Percentiles rank a stretch among this genome's conserved stretches.
phyloP scores from a whole-genome alignment of 2,797 vertebrate genomes.

The Furcifer pardalis region DNA sequence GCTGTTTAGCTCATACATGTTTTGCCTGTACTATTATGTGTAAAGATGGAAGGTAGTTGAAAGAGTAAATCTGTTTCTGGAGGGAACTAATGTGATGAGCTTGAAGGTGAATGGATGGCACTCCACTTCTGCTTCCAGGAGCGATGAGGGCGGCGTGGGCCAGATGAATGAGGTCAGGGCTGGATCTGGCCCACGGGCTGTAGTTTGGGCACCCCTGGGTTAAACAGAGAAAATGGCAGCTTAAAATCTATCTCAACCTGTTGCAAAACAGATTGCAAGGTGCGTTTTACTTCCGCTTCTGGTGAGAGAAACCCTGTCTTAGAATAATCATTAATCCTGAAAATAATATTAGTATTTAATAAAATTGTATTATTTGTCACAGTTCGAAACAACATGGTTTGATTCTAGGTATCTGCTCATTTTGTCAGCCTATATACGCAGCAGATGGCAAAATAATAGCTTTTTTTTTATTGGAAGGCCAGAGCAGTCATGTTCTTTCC shows the following conservation, averaged over 20 bases:
- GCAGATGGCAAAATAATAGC: constrained; percentile 32
- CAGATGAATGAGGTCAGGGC: too few species aligned
- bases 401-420: constrained; percentile 16
- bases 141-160: too few species aligned
- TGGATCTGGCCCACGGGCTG: too few species aligned
- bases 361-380: constrained; percentile 35
- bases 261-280: too few species aligned
- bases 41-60: background rate
- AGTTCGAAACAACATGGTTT: constrained; percentile 16
- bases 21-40: constrained; percentile 3
- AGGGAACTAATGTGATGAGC: background rate
- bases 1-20: background rate
- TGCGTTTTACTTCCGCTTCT: too few species aligned
- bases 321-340: constrained; percentile 19
- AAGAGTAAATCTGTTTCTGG: background rate
- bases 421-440: background rate
- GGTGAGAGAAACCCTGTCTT: too few species aligned
- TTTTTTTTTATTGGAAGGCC: constrained; percentile 1
- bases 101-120: background rate
- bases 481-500: constrained; percentile 68
- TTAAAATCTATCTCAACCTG: too few species aligned
- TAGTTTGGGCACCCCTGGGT: too few species aligned
- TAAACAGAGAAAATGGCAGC: too few species aligned
- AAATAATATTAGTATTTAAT: constrained; percentile 30
- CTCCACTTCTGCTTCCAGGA: too few species aligned